Evolutionary conservation across 2,888 invertebrate genomes (phyloP), one percentile per base, ranked within the genome.

Genomic region (Drosophila anomelani): DNA sequence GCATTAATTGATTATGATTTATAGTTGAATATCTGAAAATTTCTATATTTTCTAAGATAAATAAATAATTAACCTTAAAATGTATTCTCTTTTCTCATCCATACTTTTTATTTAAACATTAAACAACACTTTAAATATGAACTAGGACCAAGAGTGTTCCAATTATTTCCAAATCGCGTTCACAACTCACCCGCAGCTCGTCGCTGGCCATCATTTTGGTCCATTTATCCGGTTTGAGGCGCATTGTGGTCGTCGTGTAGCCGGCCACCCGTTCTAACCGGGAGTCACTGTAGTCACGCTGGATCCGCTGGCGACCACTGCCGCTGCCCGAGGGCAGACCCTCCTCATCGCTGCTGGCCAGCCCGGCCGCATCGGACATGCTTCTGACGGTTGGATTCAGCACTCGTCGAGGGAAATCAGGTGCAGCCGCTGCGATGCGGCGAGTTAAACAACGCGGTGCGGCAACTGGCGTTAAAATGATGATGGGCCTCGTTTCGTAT

Each of bases 141-240:
- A 13, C 9, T 20, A 3, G 17, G 0, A 34, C 32, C 7, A 0
- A 13, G 32, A 49, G 32, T 2, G 15, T 3, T 5, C 9, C 34
- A 51, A 51, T 51, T 51, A 51, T 51, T 15, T 17, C 3, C 0
- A 15, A 55, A 55, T 29, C 12, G 9, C 12, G 9, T n/a, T 60
- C 10, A 7, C 20, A 92, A 95, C 96, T 93, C 94, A 94, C 83
- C 94, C 95, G 90, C 66, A 90, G 83, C 73, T 96, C 96, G 53
- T 95, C 95, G 57, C 92, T 93, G 46, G 93, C 93, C 77, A 97
- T 95, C 95, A 98, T 96, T 93, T 97, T 98, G 55, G 93, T 91
- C 97, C 98, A 98, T 94, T 96, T 97, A 76, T 98, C 98, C 64
- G 95, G 93, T 93, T 98, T 98, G 75, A 97, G 93, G 90, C 96